phyloP scores from a whole-genome alignment of 2,797 vertebrate species.

The Pseudocheirus occidentalis region DNA sequence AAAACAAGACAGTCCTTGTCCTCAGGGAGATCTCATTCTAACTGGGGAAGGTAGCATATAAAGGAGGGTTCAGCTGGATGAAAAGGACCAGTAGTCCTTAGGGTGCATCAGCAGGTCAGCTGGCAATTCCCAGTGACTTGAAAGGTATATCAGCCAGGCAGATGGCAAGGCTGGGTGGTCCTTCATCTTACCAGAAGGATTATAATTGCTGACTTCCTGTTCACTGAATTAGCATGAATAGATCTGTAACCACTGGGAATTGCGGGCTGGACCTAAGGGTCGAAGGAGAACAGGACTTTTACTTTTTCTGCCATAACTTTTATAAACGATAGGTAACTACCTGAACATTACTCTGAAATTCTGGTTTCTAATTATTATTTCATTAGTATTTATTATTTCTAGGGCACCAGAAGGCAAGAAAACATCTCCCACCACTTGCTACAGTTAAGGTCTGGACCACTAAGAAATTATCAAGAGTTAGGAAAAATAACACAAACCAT shows the following conservation, averaged over 20 bases:
- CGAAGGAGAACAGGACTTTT: neutral
- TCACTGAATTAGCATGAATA: neutral
- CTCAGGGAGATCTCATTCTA: neutral
- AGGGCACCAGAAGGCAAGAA: neutral
- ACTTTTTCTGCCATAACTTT: neutral
- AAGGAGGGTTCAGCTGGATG: neutral
- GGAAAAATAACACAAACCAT: neutral
- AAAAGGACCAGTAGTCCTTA: neutral
- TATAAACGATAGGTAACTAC: neutral
- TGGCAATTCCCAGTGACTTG: neutral
- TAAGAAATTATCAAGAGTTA: constrained; percentile 13
- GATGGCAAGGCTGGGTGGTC: neutral
- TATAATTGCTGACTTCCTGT: neutral
- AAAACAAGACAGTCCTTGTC: neutral
- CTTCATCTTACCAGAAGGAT: neutral
- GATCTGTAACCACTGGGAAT: neutral
- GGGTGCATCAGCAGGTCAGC: neutral
- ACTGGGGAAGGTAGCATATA: neutral
- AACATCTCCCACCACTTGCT: neutral
- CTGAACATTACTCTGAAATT: neutral
- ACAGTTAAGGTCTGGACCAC: neutral
- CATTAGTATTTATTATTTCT: constrained; percentile 21
- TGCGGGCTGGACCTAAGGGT: neutral
- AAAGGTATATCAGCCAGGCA: neutral
- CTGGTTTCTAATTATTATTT: constrained; percentile 11